A percentile compares a stretch with the other conserved stretches of the same genome.
Conservation (phyloP, 2,113 vertebrate genomes). For the Dermatemys mawii region DNA sequence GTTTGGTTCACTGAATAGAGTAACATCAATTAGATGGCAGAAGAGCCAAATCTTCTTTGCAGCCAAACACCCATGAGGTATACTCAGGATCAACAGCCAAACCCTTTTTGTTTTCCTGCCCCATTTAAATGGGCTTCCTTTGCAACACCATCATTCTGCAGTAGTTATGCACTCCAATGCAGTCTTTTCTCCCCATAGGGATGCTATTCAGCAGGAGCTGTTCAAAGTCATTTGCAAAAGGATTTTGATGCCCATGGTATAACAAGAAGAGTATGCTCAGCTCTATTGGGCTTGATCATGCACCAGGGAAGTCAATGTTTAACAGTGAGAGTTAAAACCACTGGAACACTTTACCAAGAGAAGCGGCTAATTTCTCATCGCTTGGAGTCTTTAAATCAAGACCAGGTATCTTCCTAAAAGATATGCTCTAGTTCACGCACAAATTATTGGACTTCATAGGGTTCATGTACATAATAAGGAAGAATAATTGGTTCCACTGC, state of each 20-base stretch:
- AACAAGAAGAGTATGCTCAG: neutral
- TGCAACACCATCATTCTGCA: neutral
- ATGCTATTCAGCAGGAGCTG: neutral
- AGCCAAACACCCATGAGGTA: neutral
- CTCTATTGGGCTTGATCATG: neutral
- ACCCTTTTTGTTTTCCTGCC: neutral
- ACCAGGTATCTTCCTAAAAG: neutral
- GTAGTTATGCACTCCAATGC: accelerated
- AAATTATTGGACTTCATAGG: neutral
- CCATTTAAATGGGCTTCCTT: neutral
- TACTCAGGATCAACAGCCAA: neutral
- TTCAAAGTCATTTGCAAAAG: neutral
- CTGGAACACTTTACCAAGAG: neutral
- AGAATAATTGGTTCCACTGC: neutral
- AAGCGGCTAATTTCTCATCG: neutral
- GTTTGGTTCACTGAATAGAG: neutral
- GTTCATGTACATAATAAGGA: neutral
- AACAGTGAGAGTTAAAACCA: neutral
- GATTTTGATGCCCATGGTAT: neutral
- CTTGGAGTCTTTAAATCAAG: neutral
- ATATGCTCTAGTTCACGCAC: neutral
- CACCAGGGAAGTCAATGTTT: neutral
- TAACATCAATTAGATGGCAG: neutral
- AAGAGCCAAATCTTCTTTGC: neutral
- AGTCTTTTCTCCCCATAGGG: neutral